phyloP scores from a whole-genome alignment of 2,888 invertebrate species.

The Lepidochitona cinerea region DNA sequence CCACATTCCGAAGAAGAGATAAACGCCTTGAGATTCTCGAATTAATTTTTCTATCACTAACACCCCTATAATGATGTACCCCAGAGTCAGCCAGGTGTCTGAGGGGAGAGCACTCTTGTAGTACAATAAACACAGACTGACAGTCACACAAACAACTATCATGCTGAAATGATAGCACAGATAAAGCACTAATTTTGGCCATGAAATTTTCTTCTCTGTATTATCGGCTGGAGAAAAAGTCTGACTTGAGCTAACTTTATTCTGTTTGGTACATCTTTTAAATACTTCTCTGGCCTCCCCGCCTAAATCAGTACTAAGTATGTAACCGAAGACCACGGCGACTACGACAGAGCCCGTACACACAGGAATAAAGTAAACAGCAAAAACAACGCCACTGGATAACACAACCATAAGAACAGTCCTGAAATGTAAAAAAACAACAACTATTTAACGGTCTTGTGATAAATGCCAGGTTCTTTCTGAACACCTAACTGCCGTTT shows the following conservation, averaged over 20 bases:
- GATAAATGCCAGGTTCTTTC: no score
- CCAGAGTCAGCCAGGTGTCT: conserved; percentile 42
- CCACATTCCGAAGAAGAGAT: conserved; percentile 55
- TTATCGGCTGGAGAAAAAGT: conserved; percentile 6
- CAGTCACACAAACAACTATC: conserved; percentile 44
- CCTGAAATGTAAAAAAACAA: no score
- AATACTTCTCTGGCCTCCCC: conserved; percentile 50
- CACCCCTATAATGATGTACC: conserved; percentile 57
- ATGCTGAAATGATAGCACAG: conserved; percentile 57
- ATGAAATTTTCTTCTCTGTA: conserved; percentile 44
- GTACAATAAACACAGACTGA: conserved; percentile 47
- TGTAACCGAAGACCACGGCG: conserved; percentile 55
- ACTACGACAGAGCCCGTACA: conserved; percentile 53
- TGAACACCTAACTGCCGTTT: no score
- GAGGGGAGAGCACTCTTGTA: conserved; percentile 36
- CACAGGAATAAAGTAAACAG: conserved; percentile 51
- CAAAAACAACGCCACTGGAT: conserved; percentile 53
- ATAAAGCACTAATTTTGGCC: conserved; percentile 57
- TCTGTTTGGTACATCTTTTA: conserved; percentile 34
- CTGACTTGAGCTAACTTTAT: conserved; percentile 39
- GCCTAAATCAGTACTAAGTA: conserved; percentile 62
- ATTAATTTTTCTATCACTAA: conserved; percentile 58
- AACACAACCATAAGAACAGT: conserved; percentile 47
- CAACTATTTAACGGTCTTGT: no score
- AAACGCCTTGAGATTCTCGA: conserved; percentile 59